Evolutionary conservation across 1,140 invertebrate species (phyloP).

Genomic region (Drosophila leontia): DNA sequence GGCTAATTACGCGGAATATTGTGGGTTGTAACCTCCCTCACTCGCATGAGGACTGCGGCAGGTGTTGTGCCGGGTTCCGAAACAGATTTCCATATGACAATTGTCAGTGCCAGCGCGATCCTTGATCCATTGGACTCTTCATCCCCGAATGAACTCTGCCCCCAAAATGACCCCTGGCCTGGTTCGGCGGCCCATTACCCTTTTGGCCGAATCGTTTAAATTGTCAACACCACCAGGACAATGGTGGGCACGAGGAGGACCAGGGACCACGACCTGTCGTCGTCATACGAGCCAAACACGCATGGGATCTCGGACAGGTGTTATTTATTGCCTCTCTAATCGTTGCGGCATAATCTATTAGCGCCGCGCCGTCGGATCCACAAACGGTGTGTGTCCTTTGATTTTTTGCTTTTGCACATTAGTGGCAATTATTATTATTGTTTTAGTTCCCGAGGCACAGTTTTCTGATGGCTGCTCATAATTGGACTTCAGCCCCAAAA

Average conservation of each 20-base stretch:
- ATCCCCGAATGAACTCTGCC: constrained; percentile 29
- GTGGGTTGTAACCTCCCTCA: constrained; percentile 29
- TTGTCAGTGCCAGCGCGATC: constrained; percentile 6
- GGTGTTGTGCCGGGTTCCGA: constrained; percentile 36
- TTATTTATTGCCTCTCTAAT: constrained; percentile 83
- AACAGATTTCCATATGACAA: constrained; percentile 27
- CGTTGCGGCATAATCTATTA: constrained; percentile 84
- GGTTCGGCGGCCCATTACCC: constrained; percentile 44
- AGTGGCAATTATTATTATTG: constrained; percentile 80
- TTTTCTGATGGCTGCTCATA: constrained; percentile 49
- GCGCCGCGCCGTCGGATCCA: constrained; percentile 53
- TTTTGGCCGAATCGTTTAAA: constrained; percentile 70
- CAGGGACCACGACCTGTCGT: constrained; percentile 39
- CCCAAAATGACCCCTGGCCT: constrained; percentile 41
- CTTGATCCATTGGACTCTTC: constrained; percentile 6
- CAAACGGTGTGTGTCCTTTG: constrained; percentile 39
- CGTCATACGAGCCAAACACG: constrained; percentile 55
- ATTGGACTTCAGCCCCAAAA: constrained; percentile 35
- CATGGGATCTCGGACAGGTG: constrained; percentile 75
- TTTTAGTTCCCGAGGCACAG: constrained; percentile 64
- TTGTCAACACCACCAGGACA: constrained; percentile 77
- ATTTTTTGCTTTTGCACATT: constrained; percentile 67
- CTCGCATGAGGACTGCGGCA: constrained; percentile 26
- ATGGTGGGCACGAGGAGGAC: constrained; percentile 27
- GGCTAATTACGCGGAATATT: constrained; percentile 47